These are phyloP conservation scores for Ligdia adustata DNA, from an alignment of 2,888 invertebrate species.

Conservation along the genomic window DNA sequence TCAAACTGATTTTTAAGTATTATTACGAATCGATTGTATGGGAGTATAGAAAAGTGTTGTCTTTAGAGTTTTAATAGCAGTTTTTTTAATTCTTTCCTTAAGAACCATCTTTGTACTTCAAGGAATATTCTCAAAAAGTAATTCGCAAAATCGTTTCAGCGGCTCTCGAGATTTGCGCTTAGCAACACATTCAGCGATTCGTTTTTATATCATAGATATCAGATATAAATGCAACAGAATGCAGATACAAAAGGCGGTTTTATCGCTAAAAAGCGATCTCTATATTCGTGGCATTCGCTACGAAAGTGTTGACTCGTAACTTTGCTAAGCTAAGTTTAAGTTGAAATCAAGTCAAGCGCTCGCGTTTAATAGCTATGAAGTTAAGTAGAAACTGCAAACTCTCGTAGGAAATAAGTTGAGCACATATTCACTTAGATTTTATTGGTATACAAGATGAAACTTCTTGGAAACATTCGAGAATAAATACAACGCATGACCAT, in stretches of 20 bases:
- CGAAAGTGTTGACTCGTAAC: constrained; percentile 13
- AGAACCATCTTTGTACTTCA: neutral
- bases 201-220: too few species aligned
- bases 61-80: too few species aligned
- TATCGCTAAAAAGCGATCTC: too few species aligned
- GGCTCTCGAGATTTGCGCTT: too few species aligned
- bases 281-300: neutral
- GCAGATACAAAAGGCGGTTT: too few species aligned
- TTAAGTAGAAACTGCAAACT: constrained; percentile 12
- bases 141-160: too few species aligned
- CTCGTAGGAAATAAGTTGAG: constrained; percentile 2
- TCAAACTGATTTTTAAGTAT: too few species aligned
- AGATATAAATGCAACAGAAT: too few species aligned
- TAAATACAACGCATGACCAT: neutral
- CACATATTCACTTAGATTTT: constrained; percentile 3
- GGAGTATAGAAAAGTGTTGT: too few species aligned
- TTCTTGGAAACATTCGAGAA: constrained; percentile 2
- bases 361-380: constrained; percentile 11
- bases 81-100: neutral
- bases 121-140: too few species aligned
- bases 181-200: too few species aligned
- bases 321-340: constrained; percentile 10
- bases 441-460: neutral
- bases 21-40: too few species aligned
- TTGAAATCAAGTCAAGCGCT: constrained; percentile 20